phyloP scores from a whole-genome alignment of 2,797 vertebrate genomes.

The Sphenodon punctatus region DNA sequence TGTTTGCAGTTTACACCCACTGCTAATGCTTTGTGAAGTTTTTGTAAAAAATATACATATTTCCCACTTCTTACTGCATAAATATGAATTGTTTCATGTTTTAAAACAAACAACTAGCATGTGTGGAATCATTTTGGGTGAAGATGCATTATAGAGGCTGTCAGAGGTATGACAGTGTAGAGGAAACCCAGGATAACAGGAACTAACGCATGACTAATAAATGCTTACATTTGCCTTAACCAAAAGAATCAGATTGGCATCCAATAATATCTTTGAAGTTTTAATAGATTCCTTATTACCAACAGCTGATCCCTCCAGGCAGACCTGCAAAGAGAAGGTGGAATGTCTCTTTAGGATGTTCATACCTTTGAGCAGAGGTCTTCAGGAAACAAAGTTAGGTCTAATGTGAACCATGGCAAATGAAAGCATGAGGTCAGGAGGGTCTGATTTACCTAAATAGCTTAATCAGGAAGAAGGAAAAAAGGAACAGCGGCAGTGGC shows the following conservation, averaged over 20 bases:
- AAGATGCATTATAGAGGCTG: background rate
- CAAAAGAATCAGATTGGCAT: background rate
- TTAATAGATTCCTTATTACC: slow-evolving; percentile 34
- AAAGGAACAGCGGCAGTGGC: accelerated
- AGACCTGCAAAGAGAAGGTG: background rate
- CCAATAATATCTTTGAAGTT: slow-evolving; percentile 29
- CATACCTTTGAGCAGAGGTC: background rate
- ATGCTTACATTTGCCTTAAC: slow-evolving; percentile 17
- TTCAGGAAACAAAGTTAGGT: slow-evolving; percentile 6
- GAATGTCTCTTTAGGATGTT: slow-evolving; percentile 7
- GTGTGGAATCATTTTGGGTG: background rate
- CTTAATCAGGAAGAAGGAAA: background rate
- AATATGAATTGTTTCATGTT: background rate
- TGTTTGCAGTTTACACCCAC: too few relatives aligned
- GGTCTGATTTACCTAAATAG: background rate
- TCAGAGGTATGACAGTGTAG: background rate
- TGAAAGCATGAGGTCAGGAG: background rate
- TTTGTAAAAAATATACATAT: too few relatives aligned
- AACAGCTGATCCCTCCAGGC: slow-evolving; percentile 2
- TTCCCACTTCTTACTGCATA: background rate
- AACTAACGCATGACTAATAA: slow-evolving; percentile 9
- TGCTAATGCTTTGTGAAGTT: background rate
- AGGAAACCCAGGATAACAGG: background rate
- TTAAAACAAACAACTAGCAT: background rate
- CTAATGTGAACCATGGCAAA: background rate